Base-by-base conservation (phyloP, 1,140 invertebrate genomes). In the Archivesica marissinica region DNA sequence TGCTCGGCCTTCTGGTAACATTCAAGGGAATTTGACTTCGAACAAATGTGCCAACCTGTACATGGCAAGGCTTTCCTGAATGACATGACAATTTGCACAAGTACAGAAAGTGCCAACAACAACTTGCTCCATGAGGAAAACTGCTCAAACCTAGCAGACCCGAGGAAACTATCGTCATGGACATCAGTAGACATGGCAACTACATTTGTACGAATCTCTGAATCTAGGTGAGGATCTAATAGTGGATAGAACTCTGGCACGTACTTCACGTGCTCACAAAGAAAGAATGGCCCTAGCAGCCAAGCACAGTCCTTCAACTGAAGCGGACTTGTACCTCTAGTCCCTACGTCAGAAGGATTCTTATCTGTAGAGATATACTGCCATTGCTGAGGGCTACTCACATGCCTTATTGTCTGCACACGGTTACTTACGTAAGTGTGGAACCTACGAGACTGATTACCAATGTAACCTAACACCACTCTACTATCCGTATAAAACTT, bases 31-130 rank as follows among this genome's bases (percentile, higher is more conserved):
- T 68, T 13, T 35, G 72, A 76, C 6, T n/a, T 13, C 52, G 68
- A 25, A 70, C 75, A 87, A 64, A 87, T 3, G 66, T 61, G 47
- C 87, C 89, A 41, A 87, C 50, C 11, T 83, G 86, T 66, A 85
- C 78, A 66, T 56, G n/a, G 9, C 3, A 56, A 23, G 11, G 20
- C 9, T 25, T 56, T 38, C 52, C 39, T 7, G 39, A 76, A 76
- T 6, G 72, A 7, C 7, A 56, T 7, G 9, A 38, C 9, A 56
- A 61, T 41, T 68, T 90, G 77, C 85, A 91, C 17, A 86, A 76
- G 74, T 25, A 54, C 17, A n/a, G 3, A 23, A 17, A 77, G 30
- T 23, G 44, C 56, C 41, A 61, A 41, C 33, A 85, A 30, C 39
- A 85, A 56, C n/a, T 39, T 85, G 35, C 50, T 52, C 82, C 82